Base-by-base conservation (phyloP, 2,888 invertebrate genomes). In the Incurvaria masculella region DNA sequence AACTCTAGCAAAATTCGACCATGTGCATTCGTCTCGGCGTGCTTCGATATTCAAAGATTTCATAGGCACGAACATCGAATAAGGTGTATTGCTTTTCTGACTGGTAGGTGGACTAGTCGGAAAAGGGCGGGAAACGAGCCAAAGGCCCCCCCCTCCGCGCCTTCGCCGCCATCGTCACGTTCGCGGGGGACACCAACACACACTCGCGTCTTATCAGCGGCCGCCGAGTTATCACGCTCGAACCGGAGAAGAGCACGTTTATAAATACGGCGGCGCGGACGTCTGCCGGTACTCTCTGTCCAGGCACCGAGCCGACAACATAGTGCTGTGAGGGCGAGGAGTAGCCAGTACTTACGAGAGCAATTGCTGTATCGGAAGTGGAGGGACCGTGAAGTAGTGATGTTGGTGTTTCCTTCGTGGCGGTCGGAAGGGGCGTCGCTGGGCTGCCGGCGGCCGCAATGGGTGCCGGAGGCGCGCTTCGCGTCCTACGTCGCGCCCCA, bases 381-480 rank as follows among this genome's bases (percentile, higher is more conserved):
- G 3, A n/a, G 11, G 33, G 14, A 4, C 6, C 8, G 33, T 14
- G 11, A 33, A n/a, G 14, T 4, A 14, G 64, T 53, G 59, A 78
- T 79, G 79, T 69, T 79, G 61, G 69, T 74, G 63, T 75, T 71
- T 65, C 76, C 78, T 59, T 70, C 71, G 59, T 72, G 75, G 69
- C 67, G 70, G 52, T 63, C 68, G 50, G 70, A 71, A 50, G 54
- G 69, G 44, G 60, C 66, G 27, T 61, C 60, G 38, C 68, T 66
- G 41, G 71, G 68, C 21, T 76, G 79, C 58, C 65, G 74, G 53
- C 60, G 67, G 18, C 67, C 65, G 43, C 60, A 67, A 16, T 79
- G 79, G 79, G 69, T 73, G 63, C 68, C 75, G 11, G 72, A 70
- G 2, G 73, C 75, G 48, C 64, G 69, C 51, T 75, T 79, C 59